Conservation (phyloP, 2,113 vertebrate genomes). For the Ibidorhyncha struthersii region DNA sequence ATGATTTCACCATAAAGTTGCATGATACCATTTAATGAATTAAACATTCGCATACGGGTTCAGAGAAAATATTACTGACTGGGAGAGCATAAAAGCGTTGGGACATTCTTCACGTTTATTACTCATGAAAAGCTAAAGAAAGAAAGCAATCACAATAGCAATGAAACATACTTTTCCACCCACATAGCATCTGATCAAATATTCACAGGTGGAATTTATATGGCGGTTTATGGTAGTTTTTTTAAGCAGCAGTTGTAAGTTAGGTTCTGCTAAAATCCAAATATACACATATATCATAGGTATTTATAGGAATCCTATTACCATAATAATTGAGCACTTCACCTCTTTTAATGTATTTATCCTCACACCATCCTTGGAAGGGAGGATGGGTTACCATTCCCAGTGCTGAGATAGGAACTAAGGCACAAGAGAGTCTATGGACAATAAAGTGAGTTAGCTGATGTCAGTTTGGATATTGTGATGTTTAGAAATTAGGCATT, state of each 20-base stretch:
- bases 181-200: constrained; percentile 63
- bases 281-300: constrained; percentile 17
- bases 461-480: not conserved
- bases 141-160: constrained; percentile 61
- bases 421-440: not conserved
- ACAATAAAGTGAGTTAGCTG: not conserved
- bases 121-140: constrained; percentile 67
- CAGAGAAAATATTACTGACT: constrained; percentile 60
- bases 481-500: not conserved
- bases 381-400: not conserved
- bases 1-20: constrained; percentile 51
- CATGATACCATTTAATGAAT: constrained; percentile 69
- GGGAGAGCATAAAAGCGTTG: constrained; percentile 6
- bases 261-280: constrained; percentile 31
- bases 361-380: not conserved
- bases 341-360: constrained; percentile 40
- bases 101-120: constrained; percentile 60
- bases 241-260: constrained; percentile 16
- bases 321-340: constrained; percentile 45
- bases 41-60: constrained; percentile 59
- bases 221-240: not conserved
- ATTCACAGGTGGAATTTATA: constrained; percentile 67
- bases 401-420: not conserved
- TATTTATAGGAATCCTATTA: constrained; percentile 36
- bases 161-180: constrained; percentile 61